phyloP scores from a whole-genome alignment of 2,797 vertebrate species.

The Diceros bicornis region DNA sequence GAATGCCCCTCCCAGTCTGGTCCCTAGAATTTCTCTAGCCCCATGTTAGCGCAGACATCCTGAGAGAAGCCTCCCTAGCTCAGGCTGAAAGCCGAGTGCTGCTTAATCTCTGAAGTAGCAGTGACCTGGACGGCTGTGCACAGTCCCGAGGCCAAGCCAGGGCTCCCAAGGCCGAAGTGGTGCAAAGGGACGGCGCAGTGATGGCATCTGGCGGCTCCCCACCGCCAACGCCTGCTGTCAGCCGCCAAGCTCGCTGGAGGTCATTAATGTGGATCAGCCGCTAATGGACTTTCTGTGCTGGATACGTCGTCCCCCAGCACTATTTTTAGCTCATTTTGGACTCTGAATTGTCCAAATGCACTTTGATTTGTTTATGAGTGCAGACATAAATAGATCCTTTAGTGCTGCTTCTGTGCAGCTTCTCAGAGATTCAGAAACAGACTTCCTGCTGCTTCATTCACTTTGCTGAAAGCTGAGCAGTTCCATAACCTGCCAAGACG shows the following conservation, averaged over 20 bases:
- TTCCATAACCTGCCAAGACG: background rate
- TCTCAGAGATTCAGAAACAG: background rate
- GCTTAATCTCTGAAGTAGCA: background rate
- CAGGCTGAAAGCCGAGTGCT: background rate
- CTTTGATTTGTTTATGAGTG: slow-evolving; percentile 80
- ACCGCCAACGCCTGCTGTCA: background rate
- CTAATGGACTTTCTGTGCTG: slow-evolving; percentile 76
- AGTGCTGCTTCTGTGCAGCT: slow-evolving; percentile 53
- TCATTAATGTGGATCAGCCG: slow-evolving; percentile 69
- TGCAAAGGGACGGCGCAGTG: background rate
- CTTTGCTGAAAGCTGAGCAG: slow-evolving; percentile 39
- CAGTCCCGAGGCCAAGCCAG: background rate
- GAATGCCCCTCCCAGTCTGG: background rate
- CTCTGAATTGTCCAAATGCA: slow-evolving; percentile 66
- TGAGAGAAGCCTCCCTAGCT: background rate
- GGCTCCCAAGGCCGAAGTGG: too few relatives aligned
- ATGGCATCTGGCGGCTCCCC: slow-evolving; percentile 18
- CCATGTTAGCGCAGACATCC: background rate
- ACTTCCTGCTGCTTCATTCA: slow-evolving; percentile 25
- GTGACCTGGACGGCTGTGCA: background rate
- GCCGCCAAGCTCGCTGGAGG: slow-evolving; percentile 59
- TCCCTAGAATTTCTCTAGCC: background rate
- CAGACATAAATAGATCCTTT: slow-evolving; percentile 60
- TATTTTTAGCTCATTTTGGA: slow-evolving; percentile 78
- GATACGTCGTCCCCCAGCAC: slow-evolving; percentile 44